A percentile compares a stretch with the other conserved stretches of the same genome.
Evolutionary conservation across 1,140 invertebrate species (phyloP).

Genomic region (Helicoverpa armigera): DNA sequence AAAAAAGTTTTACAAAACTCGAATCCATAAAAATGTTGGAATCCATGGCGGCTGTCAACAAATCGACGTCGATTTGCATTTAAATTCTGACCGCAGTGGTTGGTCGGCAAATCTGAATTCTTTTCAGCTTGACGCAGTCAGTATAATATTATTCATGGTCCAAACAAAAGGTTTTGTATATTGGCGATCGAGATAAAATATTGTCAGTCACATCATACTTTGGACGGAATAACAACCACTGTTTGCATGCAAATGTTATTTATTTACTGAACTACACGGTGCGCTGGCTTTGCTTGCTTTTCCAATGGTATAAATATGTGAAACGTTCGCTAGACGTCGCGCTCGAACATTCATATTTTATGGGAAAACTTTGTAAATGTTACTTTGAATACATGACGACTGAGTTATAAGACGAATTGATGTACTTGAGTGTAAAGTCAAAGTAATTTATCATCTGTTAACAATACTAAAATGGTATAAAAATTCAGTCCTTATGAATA

Average conservation of each 20-base stretch:
- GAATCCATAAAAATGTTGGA: constrained; percentile 12
- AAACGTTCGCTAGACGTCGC: constrained; percentile 3
- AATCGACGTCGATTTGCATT: constrained; percentile 24
- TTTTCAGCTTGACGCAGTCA: constrained; percentile 7
- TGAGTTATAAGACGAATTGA: not conserved
- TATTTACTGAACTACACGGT: constrained; percentile 28
- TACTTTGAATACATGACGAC: not conserved
- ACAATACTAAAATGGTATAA: not conserved
- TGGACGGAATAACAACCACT: not conserved
- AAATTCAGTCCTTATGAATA: not conserved
- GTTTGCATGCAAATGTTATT: constrained; percentile 36
- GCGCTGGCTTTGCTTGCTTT: constrained; percentile 10
- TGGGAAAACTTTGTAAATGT: constrained; percentile 12
- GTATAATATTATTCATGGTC: constrained; percentile 36
- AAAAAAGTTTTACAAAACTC: not conserved
- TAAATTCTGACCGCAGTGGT: constrained; percentile 24
- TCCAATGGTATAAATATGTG: constrained; percentile 29
- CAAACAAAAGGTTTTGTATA: constrained; percentile 51
- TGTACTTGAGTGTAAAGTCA: not conserved
- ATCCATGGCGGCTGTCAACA: constrained; percentile 18
- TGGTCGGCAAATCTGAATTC: constrained; percentile 27
- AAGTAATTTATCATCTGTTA: not conserved
- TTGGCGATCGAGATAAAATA: constrained; percentile 50
- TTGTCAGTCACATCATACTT: constrained; percentile 31
- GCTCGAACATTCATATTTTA: constrained; percentile 8